These are phyloP conservation scores for Gambusia holbrooki DNA, from an alignment of 2,113 vertebrate species.

Conservation along the genomic window DNA sequence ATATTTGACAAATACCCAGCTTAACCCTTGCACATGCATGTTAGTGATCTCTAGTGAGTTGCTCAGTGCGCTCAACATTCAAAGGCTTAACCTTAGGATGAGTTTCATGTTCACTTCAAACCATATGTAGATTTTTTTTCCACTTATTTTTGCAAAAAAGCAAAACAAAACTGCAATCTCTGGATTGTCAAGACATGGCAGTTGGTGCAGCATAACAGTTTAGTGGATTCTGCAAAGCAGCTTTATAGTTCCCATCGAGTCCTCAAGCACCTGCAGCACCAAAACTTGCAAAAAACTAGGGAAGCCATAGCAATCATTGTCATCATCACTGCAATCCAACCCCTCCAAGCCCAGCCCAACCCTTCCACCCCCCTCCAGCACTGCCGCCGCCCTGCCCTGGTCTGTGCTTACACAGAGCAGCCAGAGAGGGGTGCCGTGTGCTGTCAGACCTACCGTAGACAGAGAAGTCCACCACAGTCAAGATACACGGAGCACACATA, in stretches of 20 bases:
- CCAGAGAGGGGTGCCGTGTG: slow-evolving; percentile 80
- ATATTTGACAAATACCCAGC: slow-evolving; percentile 77
- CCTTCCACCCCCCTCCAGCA: slow-evolving; percentile 28
- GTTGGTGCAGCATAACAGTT: slow-evolving; percentile 76
- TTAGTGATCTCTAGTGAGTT: slow-evolving; percentile 81
- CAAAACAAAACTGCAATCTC: slow-evolving; percentile 60
- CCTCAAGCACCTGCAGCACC: slow-evolving; percentile 82
- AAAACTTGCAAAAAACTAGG: slow-evolving; percentile 80
- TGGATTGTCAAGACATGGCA: slow-evolving; percentile 73
- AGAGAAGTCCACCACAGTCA: slow-evolving; percentile 83
- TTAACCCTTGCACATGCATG: slow-evolving; percentile 83
- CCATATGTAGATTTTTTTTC: slow-evolving; percentile 56
- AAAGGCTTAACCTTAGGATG: slow-evolving; percentile 72
- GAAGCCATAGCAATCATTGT: slow-evolving; percentile 80
- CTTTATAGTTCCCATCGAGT: slow-evolving; percentile 73
- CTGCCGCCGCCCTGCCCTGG: slow-evolving; percentile 52
- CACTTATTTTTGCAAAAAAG: slow-evolving; percentile 12
- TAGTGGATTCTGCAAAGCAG: slow-evolving; percentile 79
- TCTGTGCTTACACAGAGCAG: slow-evolving; percentile 78
- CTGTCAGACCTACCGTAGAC: slow-evolving; percentile 84
- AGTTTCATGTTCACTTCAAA: slow-evolving; percentile 73
- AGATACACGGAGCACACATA: slow-evolving; percentile 84
- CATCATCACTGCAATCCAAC: slow-evolving; percentile 76
- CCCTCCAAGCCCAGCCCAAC: slow-evolving; percentile 59
- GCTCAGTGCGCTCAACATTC: slow-evolving; percentile 79